These are phyloP conservation scores for Tupaia chinensis DNA, from an alignment of 2,113 vertebrate genomes.

Conservation along the genomic window DNA sequence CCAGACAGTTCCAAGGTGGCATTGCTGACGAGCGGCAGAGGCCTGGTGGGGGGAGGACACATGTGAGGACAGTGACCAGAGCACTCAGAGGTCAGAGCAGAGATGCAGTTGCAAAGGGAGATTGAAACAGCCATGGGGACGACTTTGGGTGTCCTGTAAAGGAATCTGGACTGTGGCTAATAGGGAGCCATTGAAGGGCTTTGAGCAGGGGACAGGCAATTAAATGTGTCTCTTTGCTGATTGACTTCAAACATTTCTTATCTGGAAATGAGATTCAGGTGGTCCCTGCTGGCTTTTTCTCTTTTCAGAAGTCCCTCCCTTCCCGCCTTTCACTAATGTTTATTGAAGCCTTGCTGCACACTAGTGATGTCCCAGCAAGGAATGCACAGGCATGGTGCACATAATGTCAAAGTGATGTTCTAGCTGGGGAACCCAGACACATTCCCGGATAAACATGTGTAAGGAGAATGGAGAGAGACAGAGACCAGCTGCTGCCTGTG, in stretches of 20 bases:
- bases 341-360: background rate
- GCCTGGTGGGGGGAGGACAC: too few species aligned
- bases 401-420: background rate
- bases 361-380: accelerated
- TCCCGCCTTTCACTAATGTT: background rate
- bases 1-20: background rate
- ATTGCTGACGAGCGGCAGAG: background rate
- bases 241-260: background rate
- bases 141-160: background rate
- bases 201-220: background rate
- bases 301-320: background rate
- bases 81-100: background rate
- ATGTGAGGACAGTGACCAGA: too few species aligned
- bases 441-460: accelerated
- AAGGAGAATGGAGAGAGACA: accelerated
- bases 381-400: background rate
- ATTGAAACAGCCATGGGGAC: background rate
- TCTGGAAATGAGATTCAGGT: background rate
- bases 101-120: background rate
- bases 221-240: accelerated
- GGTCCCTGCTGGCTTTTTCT: background rate
- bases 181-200: background rate
- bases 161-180: constrained; percentile 54
- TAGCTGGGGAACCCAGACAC: background rate
- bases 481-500: background rate